Percentiles rank a stretch among this genome's conserved stretches.
These are phyloP conservation scores for Cyrtonyx montezumae DNA, from an alignment of 2,113 vertebrate species.

Conservation along the genomic window DNA sequence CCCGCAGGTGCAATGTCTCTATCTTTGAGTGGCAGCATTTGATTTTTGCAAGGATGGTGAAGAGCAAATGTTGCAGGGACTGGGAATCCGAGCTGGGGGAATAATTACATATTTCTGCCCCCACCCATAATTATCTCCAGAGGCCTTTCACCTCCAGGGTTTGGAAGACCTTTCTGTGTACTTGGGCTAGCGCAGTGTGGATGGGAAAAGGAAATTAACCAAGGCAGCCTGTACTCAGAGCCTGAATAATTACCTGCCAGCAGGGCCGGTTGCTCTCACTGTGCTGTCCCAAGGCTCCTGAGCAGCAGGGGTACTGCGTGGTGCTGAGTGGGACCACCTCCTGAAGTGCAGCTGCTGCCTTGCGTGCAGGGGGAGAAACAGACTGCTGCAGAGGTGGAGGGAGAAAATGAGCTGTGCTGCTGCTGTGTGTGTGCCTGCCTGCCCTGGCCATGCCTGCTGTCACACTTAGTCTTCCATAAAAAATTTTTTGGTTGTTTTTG, in stretches of 20 bases:
- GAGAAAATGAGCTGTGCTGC: slow-evolving; percentile 8
- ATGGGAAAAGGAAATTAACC: not conserved
- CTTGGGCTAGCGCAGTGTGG: not conserved
- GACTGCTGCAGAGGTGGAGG: not conserved
- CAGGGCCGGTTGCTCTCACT: not conserved
- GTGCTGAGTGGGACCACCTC: not conserved
- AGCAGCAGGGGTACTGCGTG: fast-evolving
- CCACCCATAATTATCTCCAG: not conserved
- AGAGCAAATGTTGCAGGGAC: not conserved
- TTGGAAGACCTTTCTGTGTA: not conserved
- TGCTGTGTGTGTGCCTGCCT: not conserved
- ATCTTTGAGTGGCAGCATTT: not conserved
- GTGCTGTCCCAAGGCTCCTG: fast-evolving
- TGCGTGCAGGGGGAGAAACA: fast-evolving
- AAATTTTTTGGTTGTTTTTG: not conserved
- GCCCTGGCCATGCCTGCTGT: not conserved
- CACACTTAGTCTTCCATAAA: not conserved
- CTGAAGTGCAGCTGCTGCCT: not conserved
- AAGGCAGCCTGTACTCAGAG: not conserved
- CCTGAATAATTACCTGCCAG: not conserved
- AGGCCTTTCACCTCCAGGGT: not conserved
- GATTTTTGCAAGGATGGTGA: not conserved
- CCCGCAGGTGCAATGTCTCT: not conserved
- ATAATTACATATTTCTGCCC: not conserved
- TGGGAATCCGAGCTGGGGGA: not conserved